A percentile compares a stretch with the other conserved stretches of the same genome.
Evolutionary conservation across 2,888 invertebrate genomes (phyloP).

Genomic region (Lithosia quadra): DNA sequence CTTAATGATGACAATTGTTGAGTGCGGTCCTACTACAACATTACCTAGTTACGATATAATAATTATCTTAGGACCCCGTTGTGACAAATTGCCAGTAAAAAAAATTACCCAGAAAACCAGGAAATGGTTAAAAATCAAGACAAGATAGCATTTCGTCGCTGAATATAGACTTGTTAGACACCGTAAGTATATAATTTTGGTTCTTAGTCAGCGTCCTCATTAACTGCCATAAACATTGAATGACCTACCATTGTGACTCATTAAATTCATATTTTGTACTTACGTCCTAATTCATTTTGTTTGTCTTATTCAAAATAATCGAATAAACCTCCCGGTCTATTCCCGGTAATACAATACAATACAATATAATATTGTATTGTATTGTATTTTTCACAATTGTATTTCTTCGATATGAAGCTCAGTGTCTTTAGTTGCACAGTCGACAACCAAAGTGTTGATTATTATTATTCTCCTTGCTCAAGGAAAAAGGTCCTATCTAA

Average conservation of each 20-base stretch:
- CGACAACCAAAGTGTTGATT: too few relatives aligned
- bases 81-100: too few relatives aligned
- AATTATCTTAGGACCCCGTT: too few relatives aligned
- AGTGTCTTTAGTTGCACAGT: too few relatives aligned
- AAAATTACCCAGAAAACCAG: not conserved
- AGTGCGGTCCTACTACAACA: not conserved
- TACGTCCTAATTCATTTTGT: slow-evolving; percentile 1
- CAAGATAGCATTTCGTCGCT: not conserved
- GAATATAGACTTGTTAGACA: slow-evolving; percentile 12
- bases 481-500: too few relatives aligned
- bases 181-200: slow-evolving; percentile 40
- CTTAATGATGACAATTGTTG: not conserved
- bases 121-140: not conserved
- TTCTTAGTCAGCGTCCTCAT: slow-evolving; percentile 23
- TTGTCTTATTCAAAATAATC: slow-evolving; percentile 3
- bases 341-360: too few relatives aligned
- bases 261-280: slow-evolving; percentile 22
- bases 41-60: not conserved
- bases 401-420: too few relatives aligned
- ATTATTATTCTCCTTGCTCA: too few relatives aligned
- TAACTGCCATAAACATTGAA: slow-evolving; percentile 30
- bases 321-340: not conserved
- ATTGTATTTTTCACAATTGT: too few relatives aligned
- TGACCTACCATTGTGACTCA: slow-evolving; percentile 29
- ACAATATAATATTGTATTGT: too few relatives aligned